Percentiles rank a stretch among this genome's conserved stretches.
Evolutionary conservation across 1,140 invertebrate species (phyloP).

Genomic region (Campodea augens): DNA sequence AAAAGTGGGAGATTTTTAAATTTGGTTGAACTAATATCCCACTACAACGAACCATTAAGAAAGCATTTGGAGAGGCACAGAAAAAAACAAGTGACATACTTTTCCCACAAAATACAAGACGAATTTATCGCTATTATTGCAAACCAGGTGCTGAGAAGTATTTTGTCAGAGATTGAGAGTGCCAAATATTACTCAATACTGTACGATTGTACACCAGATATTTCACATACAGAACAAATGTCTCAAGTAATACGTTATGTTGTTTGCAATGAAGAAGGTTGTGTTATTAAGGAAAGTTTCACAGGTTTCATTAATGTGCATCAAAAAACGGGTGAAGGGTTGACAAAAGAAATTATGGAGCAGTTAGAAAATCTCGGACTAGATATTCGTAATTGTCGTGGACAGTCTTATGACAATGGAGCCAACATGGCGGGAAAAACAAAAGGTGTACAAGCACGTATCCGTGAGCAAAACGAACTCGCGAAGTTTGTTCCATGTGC

Average conservation of each 20-base stretch:
- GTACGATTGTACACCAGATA: constrained; percentile 12
- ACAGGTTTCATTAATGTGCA: constrained; percentile 10
- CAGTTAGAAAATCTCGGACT: constrained; percentile 10
- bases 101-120: constrained; percentile 1
- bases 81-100: neutral
- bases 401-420: constrained; percentile 15
- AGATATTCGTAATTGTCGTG: constrained; percentile 11
- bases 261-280: neutral
- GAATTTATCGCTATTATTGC: constrained; percentile 1
- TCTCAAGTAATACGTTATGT: constrained; percentile 10
- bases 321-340: constrained; percentile 9
- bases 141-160: neutral
- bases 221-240: constrained; percentile 11
- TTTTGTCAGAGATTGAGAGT: neutral
- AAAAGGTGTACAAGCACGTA: constrained; percentile 10
- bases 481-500: constrained; percentile 9
- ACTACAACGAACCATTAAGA: neutral
- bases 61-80: neutral
- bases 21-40: neutral
- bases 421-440: constrained; percentile 13
- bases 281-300: constrained; percentile 10
- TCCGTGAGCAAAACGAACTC: constrained; percentile 6
- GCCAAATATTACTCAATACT: constrained; percentile 11
- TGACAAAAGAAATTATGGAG: constrained; percentile 10
- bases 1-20: neutral